Evolutionary conservation across 1,140 invertebrate genomes (phyloP).

Genomic region (Lanistes nyassanus): DNA sequence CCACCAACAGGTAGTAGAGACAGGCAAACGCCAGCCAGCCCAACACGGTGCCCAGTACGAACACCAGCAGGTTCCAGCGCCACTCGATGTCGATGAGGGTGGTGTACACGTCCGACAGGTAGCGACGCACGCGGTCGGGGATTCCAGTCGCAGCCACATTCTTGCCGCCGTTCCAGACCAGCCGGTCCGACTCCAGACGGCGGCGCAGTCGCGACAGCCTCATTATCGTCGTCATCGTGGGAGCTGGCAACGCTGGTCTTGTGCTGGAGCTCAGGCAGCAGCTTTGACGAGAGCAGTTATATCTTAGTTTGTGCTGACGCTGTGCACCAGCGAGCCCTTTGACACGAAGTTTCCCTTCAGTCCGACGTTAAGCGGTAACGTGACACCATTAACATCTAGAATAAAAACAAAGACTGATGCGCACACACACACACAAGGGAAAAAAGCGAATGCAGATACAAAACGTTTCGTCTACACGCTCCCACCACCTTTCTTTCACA

Average conservation of each 20-base stretch:
- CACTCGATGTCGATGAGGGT: conserved; percentile 75
- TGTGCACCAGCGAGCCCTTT: too few species aligned
- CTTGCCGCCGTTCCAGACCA: conserved; percentile 28
- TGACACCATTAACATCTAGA: too few species aligned
- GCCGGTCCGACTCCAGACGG: not conserved
- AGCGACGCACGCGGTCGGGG: conserved; percentile 23
- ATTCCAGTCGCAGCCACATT: conserved; percentile 29
- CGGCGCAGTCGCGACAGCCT: not conserved
- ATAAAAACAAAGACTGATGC: too few species aligned
- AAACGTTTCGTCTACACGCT: too few species aligned
- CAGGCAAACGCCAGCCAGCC: conserved; percentile 92
- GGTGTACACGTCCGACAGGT: conserved; percentile 51
- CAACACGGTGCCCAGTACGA: conserved; percentile 82
- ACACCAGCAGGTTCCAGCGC: conserved; percentile 69
- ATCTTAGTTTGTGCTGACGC: too few species aligned
- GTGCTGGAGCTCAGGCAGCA: not conserved
- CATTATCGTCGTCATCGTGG: not conserved
- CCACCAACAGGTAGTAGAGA: conserved; percentile 93
- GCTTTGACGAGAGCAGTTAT: not conserved
- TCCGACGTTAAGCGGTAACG: too few species aligned
- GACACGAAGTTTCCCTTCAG: too few species aligned
- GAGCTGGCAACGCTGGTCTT: not conserved
- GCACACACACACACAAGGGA: too few species aligned
- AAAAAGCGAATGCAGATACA: too few species aligned
- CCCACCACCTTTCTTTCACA: too few species aligned